Base-by-base conservation (phyloP, 2,113 vertebrate species). In the Rhinogobius similis region DNA sequence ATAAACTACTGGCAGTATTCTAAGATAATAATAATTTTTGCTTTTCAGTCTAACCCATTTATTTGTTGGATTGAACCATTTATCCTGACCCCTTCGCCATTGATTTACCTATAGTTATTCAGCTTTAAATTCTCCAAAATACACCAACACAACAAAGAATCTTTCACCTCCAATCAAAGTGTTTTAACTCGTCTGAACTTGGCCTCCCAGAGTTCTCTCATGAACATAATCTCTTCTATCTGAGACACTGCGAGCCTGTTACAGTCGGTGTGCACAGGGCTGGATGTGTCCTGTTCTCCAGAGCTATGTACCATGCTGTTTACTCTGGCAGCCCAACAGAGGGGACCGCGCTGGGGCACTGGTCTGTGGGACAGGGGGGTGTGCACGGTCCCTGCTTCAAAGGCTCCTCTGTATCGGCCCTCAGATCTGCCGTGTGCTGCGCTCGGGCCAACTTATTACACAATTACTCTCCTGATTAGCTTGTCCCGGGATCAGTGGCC, bases 321-420 rank as follows among this genome's bases (percentile, higher is more conserved):
- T 89, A 89, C 86, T 79, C 86, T 91, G 88, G 86, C 89, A 87
- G 85, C 69, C 82, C 83, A 89, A 85, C 82, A 88, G 82, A 88
- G 83, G 62, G 81, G 83, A 58, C 55, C 55, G 69, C 46, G 64
- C 68, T 21, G 32, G 46, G 79, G 79, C 79, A 67, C 62, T 74
- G 82, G 38, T 69, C 68, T 63, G 74, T 61, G 83, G 82, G 78
- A 68, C 72, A 20, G 36, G 63, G 36, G 63, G 67, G 78, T 68
- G 74, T 78, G 75, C 53, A 78, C 76, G 68, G 75, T 74, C 70
- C 44, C 75, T 79, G 64, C 83, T 85, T 89, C 85, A 91, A 89
- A 89, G 85, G 72, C 67, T 66, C 68, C 74, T 67, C 79, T 88
- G 80, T 88, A 79, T 88, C 85, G 72, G 73, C 62, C 63, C 68